Conservation (phyloP, 92 coral and sea anemone genomes). For the Blastomussa wellsi region DNA sequence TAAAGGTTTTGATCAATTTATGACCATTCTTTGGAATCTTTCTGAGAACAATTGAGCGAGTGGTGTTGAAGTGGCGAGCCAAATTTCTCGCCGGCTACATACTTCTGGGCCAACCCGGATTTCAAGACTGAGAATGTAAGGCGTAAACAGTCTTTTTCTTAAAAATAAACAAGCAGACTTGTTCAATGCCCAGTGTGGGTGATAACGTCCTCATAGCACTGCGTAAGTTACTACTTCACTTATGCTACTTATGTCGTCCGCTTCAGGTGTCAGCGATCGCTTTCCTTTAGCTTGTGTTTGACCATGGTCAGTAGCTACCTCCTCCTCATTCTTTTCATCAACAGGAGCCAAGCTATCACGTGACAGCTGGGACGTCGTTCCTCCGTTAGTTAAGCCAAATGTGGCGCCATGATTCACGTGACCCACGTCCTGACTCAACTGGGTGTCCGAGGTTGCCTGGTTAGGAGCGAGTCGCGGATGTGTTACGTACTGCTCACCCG, state of each 20-base stretch:
- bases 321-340: neutral
- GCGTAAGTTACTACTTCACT: conserved; percentile 29
- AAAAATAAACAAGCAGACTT: too few species aligned
- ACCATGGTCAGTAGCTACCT: neutral
- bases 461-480: conserved; percentile 11
- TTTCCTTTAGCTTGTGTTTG: neutral
- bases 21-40: neutral
- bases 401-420: conserved; percentile 28
- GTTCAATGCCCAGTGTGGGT: neutral
- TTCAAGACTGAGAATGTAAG: neutral
- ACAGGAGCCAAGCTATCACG: neutral
- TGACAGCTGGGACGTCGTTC: neutral
- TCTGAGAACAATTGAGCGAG: neutral
- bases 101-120: neutral
- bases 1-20: neutral
- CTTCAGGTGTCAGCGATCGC: neutral
- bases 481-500: neutral
- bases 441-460: conserved; percentile 11
- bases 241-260: conserved; percentile 31
- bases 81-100: neutral
- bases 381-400: neutral
- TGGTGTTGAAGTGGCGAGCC: neutral
- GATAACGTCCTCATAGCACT: neutral
- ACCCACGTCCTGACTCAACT: conserved; percentile 14
- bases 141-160: neutral